Evolutionary conservation across 2,113 vertebrate genomes (phyloP), one percentile per base, ranked within the genome.

Genomic region (Parus major): DNA sequence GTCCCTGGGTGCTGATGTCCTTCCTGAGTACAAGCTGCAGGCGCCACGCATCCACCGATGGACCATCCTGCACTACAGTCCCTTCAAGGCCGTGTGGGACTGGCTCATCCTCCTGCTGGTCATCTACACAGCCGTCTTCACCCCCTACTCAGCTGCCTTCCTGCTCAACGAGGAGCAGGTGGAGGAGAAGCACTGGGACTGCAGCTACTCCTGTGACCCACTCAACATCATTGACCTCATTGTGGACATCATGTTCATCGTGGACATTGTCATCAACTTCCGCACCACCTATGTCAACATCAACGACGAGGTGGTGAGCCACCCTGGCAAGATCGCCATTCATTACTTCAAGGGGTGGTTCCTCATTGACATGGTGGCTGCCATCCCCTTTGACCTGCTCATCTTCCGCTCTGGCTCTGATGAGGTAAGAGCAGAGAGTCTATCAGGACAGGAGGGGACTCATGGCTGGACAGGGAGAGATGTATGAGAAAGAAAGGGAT

Each of bases 271-370:
- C 96, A 99, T 99, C 98, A 99, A 99, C 98, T 99, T 99, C 98
- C 98, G 99, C 56, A 99, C 99, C 97, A 99, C 99, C n/a, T 99
- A 99, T 0, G 99, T 99, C 97, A 99, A 99, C 93, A 96, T 98
- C 95, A 99, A 99, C 2, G 99, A 99, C 5, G 99, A 99, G 97
- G 99, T 99, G 97, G 99, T 99, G 82, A 99, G 99, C 97, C 98
- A 99, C 80, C 99, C 99, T 0, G 98, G 98, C 46, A 99, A 98
- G 96, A 99, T 99, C 0, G 99, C 99, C 7, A 98, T 99, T 88
- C 99, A 99, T 92, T 99, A 99, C 97, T 99, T 99, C 98, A 99
- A 99, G 96, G 99, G 99, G 83, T 99, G 99, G 99, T 99, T 99
- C 98, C 99, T 99, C 96, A 99, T 99, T 1, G 99, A 99, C 97